A percentile compares a stretch with the other conserved stretches of the same genome.
phyloP scores from a whole-genome alignment of 2,113 vertebrate species.

The Melierax canorus region DNA sequence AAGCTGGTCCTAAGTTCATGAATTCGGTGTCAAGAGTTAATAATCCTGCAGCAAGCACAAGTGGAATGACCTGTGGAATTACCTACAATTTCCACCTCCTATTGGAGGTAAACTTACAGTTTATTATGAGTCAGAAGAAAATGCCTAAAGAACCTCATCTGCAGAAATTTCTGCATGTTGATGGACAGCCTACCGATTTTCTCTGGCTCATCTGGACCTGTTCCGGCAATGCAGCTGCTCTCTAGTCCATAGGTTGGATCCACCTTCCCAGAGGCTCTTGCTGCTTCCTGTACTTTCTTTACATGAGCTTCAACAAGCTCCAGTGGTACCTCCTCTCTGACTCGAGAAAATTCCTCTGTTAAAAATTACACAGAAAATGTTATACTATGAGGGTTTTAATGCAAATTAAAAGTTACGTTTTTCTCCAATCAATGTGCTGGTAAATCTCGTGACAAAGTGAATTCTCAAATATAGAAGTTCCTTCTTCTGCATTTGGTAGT shows the following conservation, averaged over 20 bases:
- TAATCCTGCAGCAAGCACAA: neutral
- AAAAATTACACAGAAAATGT: neutral
- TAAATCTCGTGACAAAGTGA: neutral
- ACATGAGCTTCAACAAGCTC: constrained; percentile 97
- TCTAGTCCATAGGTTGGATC: constrained; percentile 90
- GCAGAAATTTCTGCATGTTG: neutral
- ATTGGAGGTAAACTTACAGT: rapidly evolving
- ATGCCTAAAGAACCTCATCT: rapidly evolving
- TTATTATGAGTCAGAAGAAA: rapidly evolving
- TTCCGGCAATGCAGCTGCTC: constrained; percentile 94
- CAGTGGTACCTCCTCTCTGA: constrained; percentile 92
- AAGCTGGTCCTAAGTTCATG: neutral
- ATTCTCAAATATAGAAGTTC: rapidly evolving
- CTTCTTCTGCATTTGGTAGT: rapidly evolving
- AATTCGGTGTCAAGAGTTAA: neutral
- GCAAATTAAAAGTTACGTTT: rapidly evolving
- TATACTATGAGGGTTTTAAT: rapidly evolving
- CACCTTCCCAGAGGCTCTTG: constrained; percentile 88
- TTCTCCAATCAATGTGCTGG: rapidly evolving
- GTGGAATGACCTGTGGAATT: rapidly evolving
- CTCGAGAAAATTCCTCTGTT: constrained; percentile 94
- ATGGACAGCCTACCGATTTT: constrained; percentile 76
- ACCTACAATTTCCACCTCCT: rapidly evolving
- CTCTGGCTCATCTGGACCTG: constrained; percentile 88
- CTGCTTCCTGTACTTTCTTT: constrained; percentile 94